phyloP scores from a whole-genome alignment of 2,888 invertebrate genomes.

The Lasioglossum villosulum region DNA sequence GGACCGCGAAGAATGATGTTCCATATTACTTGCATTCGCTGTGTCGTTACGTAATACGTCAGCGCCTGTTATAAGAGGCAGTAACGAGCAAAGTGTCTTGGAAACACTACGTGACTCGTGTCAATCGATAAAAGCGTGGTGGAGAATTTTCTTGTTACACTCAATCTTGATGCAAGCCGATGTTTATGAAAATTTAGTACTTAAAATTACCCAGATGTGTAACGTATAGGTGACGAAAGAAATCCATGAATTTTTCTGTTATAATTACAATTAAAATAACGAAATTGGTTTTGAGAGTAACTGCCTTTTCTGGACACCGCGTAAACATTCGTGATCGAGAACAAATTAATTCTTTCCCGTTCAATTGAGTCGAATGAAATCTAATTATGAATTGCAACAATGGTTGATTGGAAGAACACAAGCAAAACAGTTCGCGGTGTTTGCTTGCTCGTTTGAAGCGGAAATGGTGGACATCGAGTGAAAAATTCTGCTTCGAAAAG shows the following conservation, averaged over 20 bases:
- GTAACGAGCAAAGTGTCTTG: conserved; percentile 8
- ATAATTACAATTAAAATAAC: background rate
- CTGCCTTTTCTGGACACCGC: background rate
- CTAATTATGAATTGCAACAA: background rate
- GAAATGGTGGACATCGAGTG: conserved; percentile 18
- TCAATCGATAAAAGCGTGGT: conserved; percentile 3
- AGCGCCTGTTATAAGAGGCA: conserved; percentile 10
- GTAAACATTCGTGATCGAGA: background rate
- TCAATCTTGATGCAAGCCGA: background rate
- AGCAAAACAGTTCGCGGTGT: background rate
- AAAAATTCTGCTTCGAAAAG: conserved; percentile 46
- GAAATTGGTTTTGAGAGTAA: background rate
- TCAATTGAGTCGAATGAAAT: background rate
- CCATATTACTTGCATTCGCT: background rate
- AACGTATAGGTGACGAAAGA: background rate
- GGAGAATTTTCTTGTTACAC: background rate
- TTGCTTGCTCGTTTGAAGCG: background rate
- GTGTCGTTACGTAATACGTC: background rate
- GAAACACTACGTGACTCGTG: background rate
- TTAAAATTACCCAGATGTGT: background rate
- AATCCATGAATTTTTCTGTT: background rate
- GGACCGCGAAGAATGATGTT: background rate
- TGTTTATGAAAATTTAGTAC: background rate
- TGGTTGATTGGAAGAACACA: background rate
- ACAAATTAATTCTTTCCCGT: background rate